Percentiles rank a stretch among this genome's conserved stretches.
These are phyloP conservation scores for Cosmopolites sordidus DNA, from an alignment of 2,888 invertebrate species.

Conservation along the genomic window DNA sequence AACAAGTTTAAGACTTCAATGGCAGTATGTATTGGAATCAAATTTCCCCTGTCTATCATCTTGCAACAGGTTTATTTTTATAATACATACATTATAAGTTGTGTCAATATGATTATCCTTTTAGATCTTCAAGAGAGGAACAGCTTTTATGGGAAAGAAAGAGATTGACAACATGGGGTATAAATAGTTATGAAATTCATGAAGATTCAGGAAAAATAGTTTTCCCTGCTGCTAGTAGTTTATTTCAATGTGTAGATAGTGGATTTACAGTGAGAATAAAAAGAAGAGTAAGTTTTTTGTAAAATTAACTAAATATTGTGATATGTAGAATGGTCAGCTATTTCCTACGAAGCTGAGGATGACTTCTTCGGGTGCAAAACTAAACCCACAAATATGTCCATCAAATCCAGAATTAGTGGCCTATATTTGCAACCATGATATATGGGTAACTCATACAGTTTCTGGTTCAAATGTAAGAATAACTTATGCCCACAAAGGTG, in stretches of 20 bases:
- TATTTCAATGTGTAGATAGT: conserved; percentile 80
- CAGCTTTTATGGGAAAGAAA: conserved; percentile 89
- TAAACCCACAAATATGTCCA: conserved; percentile 82
- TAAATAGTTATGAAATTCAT: conserved; percentile 89
- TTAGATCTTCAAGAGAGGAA: conserved; percentile 76
- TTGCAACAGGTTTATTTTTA: conserved; percentile 41
- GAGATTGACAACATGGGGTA: conserved; percentile 87
- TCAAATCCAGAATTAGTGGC: conserved; percentile 77
- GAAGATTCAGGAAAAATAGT: conserved; percentile 77
- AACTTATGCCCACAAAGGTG: conserved; percentile 61
- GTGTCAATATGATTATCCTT: background rate
- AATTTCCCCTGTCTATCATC: conserved; percentile 61
- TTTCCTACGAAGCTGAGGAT: conserved; percentile 67
- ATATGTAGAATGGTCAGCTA: conserved; percentile 55
- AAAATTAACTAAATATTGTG: conserved; percentile 13
- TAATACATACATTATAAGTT: background rate
- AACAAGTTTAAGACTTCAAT: conserved; percentile 57
- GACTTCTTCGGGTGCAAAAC: conserved; percentile 61
- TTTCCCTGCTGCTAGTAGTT: conserved; percentile 83
- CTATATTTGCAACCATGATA: conserved; percentile 84
- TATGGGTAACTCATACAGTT: conserved; percentile 77
- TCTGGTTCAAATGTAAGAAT: conserved; percentile 67
- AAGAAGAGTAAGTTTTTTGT: background rate
- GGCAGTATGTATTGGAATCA: conserved; percentile 80
- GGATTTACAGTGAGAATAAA: conserved; percentile 60